phyloP scores from a whole-genome alignment of 2,888 invertebrate species.

The Sarcophaga rosellei region DNA sequence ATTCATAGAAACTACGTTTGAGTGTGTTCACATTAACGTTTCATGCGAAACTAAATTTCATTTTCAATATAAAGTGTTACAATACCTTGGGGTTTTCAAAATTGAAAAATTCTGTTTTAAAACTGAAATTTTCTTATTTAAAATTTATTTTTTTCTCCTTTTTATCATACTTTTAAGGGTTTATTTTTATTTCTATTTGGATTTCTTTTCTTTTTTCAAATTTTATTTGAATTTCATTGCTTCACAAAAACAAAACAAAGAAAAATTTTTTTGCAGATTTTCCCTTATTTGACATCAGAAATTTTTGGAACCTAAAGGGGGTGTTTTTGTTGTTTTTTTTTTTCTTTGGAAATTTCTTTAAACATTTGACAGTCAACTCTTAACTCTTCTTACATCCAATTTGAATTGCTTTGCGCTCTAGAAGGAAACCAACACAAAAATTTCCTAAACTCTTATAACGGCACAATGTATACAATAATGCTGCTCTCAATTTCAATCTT shows the following conservation, averaged over 20 bases:
- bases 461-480: not conserved
- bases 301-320: conserved; percentile 38
- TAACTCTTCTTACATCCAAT: conserved; percentile 25
- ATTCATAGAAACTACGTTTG: not conserved
- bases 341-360: conserved; percentile 6
- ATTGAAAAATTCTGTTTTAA: not conserved
- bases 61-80: conserved; percentile 50
- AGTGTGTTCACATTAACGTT: conserved; percentile 78
- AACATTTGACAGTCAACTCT: not conserved
- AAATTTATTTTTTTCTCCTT: not conserved
- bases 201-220: conserved; percentile 21
- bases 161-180: conserved; percentile 47
- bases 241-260: conserved; percentile 12
- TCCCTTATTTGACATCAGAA: conserved; percentile 48
- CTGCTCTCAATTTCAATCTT: conserved; percentile 29
- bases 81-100: conserved; percentile 58
- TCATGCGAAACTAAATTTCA: conserved; percentile 79
- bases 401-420: conserved; percentile 30
- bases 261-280: conserved; percentile 48
- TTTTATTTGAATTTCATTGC: conserved; percentile 40
- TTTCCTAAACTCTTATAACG: too few species aligned
- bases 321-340: conserved; percentile 34
- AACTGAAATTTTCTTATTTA: conserved; percentile 10
- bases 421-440: not conserved
- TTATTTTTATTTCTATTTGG: conserved; percentile 43